Percentiles rank a stretch among this genome's conserved stretches.
Conservation (phyloP, 37 sponge, comb jelly and placozoan genomes). For the Halisarca cf. caerulea region DNA sequence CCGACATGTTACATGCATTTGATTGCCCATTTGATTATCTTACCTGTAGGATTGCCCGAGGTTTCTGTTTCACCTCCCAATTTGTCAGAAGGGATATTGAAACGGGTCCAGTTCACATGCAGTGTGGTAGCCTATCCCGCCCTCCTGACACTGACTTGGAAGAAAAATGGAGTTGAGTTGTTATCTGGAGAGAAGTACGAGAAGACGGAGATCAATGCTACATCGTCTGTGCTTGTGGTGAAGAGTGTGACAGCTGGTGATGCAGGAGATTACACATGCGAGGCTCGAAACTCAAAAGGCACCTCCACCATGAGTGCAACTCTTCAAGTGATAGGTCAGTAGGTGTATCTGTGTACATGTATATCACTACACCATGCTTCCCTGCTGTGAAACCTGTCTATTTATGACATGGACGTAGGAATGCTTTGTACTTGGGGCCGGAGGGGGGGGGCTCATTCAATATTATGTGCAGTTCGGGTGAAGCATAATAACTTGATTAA, state of each 20-base stretch:
- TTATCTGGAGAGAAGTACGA: background rate
- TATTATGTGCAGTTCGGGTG: too few species aligned
- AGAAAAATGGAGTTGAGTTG: background rate
- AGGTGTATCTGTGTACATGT: constrained; percentile 18
- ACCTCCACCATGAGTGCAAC: background rate
- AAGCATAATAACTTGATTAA: too few species aligned
- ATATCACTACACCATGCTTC: constrained; percentile 44
- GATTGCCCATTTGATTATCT: too few species aligned
- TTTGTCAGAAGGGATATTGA: background rate
- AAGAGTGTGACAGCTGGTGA: background rate
- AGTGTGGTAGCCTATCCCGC: background rate
- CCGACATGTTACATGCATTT: too few species aligned
- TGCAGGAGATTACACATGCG: constrained; percentile 18
- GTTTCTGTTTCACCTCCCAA: constrained; percentile 2
- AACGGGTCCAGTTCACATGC: background rate
- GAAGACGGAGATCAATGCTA: background rate
- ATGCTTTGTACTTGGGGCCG: too few species aligned
- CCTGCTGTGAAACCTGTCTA: too few species aligned
- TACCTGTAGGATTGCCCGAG: constrained; percentile 11
- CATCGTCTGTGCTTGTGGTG: background rate
- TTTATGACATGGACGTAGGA: too few species aligned
- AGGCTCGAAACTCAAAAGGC: background rate
- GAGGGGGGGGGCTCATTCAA: too few species aligned
- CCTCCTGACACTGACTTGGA: background rate
- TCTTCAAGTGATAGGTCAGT: constrained; percentile 18